Conservation (phyloP, 2,888 invertebrate genomes). For the Lycocerus yunnanus region DNA sequence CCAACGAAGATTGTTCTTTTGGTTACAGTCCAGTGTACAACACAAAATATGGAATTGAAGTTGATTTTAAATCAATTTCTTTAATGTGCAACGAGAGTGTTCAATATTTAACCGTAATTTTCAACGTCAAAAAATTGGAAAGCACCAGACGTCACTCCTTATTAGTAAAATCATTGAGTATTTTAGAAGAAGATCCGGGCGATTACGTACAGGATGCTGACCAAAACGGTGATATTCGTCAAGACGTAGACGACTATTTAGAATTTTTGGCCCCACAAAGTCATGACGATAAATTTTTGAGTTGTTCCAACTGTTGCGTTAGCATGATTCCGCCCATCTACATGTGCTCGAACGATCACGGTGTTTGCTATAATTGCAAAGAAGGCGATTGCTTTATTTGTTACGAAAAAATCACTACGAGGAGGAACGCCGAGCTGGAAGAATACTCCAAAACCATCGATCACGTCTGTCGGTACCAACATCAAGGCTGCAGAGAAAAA, state of each 20-base stretch:
- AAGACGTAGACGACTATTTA: background rate
- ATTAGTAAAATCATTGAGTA: background rate
- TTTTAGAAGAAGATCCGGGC: background rate
- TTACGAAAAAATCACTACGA: conserved; percentile 13
- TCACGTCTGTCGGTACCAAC: conserved; percentile 22
- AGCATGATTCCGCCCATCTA: conserved; percentile 28
- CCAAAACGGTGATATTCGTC: background rate
- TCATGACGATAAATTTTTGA: background rate
- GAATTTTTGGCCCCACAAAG: background rate
- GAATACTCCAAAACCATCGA: conserved; percentile 18
- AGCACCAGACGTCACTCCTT: too few relatives aligned
- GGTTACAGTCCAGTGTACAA: conserved; percentile 25
- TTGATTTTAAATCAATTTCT: conserved; percentile 23
- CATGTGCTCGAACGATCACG: conserved; percentile 20
- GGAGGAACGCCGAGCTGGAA: conserved; percentile 22
- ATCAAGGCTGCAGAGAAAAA: conserved; percentile 15
- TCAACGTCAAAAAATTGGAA: background rate
- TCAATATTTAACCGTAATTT: background rate
- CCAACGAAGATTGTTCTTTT: conserved; percentile 12
- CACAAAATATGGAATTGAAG: conserved; percentile 13
- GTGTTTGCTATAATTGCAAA: conserved; percentile 19
- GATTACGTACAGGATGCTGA: background rate
- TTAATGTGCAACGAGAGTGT: background rate
- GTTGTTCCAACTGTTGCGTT: conserved; percentile 17
- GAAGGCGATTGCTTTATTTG: conserved; percentile 7